A percentile compares a stretch with the other conserved stretches of the same genome.
These are phyloP conservation scores for Caenorhabditis remanei DNA, from an alignment of 1,140 invertebrate genomes.

Conservation along the genomic window DNA sequence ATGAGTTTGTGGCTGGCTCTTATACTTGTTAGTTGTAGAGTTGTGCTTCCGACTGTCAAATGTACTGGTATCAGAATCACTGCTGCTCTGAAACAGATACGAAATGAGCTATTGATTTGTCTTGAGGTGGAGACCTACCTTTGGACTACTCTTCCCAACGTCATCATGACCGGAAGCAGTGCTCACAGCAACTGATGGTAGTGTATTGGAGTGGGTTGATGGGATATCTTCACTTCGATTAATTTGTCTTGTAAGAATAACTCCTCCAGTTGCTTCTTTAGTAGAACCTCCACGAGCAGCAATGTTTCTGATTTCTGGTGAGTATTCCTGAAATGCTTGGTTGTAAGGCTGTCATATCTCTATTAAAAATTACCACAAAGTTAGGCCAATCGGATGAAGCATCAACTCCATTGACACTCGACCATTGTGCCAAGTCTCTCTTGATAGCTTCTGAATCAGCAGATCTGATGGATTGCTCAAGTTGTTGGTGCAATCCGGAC, in stretches of 20 bases:
- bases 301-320: conserved; percentile 74
- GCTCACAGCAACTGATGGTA: conserved; percentile 56
- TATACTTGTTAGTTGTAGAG: conserved; percentile 55
- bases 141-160: conserved; percentile 20
- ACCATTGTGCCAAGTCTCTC: conserved; percentile 74
- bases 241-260: conserved; percentile 71
- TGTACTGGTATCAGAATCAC: conserved; percentile 63
- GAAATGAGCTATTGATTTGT: neutral
- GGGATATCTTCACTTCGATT: conserved; percentile 68
- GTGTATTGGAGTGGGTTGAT: conserved; percentile 27
- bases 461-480: conserved; percentile 65
- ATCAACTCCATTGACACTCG: conserved; percentile 69
- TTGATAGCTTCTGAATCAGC: conserved; percentile 65
- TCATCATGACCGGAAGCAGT: conserved; percentile 36
- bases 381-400: conserved; percentile 67
- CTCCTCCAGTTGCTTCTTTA: conserved; percentile 61
- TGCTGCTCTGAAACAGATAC: conserved; percentile 56
- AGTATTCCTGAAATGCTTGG: conserved; percentile 68
- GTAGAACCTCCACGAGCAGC: conserved; percentile 45
- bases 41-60: conserved; percentile 61
- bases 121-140: neutral
- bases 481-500: conserved; percentile 67
- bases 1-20: neutral
- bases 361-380: conserved; percentile 67
- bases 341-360: neutral